These are phyloP conservation scores for Lepidurus couesii DNA, from an alignment of 1,140 invertebrate species.

Conservation along the genomic window DNA sequence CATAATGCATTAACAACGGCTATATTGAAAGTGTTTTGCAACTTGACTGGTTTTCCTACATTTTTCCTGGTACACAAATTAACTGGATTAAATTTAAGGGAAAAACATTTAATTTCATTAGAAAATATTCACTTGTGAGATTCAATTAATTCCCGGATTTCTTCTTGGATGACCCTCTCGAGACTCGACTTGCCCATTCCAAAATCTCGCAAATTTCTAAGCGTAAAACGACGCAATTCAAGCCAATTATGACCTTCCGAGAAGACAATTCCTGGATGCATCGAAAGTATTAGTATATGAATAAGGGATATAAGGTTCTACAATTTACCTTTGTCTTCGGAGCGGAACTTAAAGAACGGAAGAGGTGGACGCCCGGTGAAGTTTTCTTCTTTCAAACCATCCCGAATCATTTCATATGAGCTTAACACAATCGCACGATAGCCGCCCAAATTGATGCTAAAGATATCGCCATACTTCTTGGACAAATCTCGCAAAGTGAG, in stretches of 20 bases:
- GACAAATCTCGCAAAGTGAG: constrained; percentile 30
- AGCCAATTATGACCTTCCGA: constrained; percentile 36
- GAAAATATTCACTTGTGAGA: constrained; percentile 1
- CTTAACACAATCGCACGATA: constrained; percentile 26
- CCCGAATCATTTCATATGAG: not conserved
- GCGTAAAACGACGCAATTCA: constrained; percentile 37
- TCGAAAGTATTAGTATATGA: not conserved
- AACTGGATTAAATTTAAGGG: not conserved
- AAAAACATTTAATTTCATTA: not conserved
- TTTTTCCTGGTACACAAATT: not conserved
- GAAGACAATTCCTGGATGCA: constrained; percentile 36
- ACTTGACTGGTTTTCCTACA: not conserved
- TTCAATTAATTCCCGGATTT: constrained; percentile 35
- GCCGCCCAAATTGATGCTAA: constrained; percentile 31
- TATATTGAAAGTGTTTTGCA: constrained; percentile 27
- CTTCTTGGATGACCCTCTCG: constrained; percentile 36
- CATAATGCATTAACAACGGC: constrained; percentile 23
- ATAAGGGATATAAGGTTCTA: too few relatives aligned
- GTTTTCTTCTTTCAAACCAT: not conserved
- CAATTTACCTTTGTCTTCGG: not conserved
- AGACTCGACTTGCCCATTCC: constrained; percentile 37
- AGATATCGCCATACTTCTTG: constrained; percentile 34
- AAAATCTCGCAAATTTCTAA: constrained; percentile 37
- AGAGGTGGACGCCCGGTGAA: constrained; percentile 8
- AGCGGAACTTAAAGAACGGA: not conserved